phyloP scores from a whole-genome alignment of 2,113 vertebrate species.

The Lampris megalopsis region DNA sequence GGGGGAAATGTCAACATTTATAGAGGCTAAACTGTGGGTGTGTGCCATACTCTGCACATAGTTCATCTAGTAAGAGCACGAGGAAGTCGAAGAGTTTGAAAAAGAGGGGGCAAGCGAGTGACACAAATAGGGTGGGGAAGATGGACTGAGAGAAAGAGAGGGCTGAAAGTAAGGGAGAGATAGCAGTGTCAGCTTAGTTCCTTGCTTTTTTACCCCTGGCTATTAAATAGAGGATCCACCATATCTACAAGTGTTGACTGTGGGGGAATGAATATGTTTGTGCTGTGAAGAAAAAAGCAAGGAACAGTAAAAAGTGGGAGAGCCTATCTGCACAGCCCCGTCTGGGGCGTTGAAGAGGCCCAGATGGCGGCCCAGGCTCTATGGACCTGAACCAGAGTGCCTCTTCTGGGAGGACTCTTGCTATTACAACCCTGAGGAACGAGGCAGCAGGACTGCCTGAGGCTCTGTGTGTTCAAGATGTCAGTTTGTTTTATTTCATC shows the following conservation, averaged over 20 bases:
- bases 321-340: too few species aligned
- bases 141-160: background rate
- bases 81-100: too few species aligned
- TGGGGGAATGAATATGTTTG: background rate
- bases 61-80: too few species aligned
- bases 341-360: too few species aligned
- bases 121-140: background rate
- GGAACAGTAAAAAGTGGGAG: too few species aligned
- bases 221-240: conserved; percentile 19
- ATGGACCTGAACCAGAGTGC: too few species aligned
- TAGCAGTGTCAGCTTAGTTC: background rate
- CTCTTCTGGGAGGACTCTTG: background rate
- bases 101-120: too few species aligned
- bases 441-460: background rate
- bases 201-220: background rate
- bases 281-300: background rate
- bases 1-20: background rate
- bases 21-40: too few species aligned
- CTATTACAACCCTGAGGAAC: background rate
- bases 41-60: too few species aligned
- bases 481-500: too few species aligned
- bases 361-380: too few species aligned
- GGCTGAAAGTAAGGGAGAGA: conserved; percentile 9
- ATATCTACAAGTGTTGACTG: background rate
- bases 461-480: background rate